Evolutionary conservation across 2,797 vertebrate species (phyloP), one percentile per base, ranked within the genome.

Genomic region (Brachyalestes nurse): DNA sequence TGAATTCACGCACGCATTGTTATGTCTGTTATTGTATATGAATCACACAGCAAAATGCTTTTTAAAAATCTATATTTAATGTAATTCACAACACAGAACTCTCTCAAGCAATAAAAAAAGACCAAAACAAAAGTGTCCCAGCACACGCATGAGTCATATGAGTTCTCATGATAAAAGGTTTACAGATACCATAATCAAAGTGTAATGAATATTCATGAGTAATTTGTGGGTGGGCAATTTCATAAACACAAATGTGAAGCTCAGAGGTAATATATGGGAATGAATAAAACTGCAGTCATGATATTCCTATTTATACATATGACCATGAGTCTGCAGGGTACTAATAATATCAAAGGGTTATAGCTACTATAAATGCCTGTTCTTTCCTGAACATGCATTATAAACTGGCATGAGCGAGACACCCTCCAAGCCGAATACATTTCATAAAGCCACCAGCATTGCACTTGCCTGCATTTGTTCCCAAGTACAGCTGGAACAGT

Each of bases 1-100:
- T 75, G 57, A 82, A 84, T 79, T 76, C 74, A 60, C 66, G 75
- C 70, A 58, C 80, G 67, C 66, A 73, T 72, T 67, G 58, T n/a
- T 49, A 66, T 53, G 64, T 74, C 72, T 74, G 72, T 38, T 70
- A 79, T 62, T 23, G 57, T 64, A 75, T 78, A 58, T 13, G n/a
- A 53, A 47, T 55, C 8, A 34, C 13, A 21, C 19, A 73, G 53
- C n/a, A 60, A 42, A 60, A 60, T 60, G 72, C 72, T 57, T 71
- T 71, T 51, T n/a, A 55, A 19, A 38, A 57, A 73, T 49, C 19
- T 47, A 47, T n/a, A 72, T 55, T 58, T 23, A 40, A 60, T 74
- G 42, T 60, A 21, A 45, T 16, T 34, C 13, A 60, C 13, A 58
- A 60, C 40, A 19, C 53, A 73, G 7, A 16, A 21, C 9, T 38